These are phyloP conservation scores for Xenopus petersii DNA, from an alignment of 2,797 vertebrate species.

Conservation along the genomic window DNA sequence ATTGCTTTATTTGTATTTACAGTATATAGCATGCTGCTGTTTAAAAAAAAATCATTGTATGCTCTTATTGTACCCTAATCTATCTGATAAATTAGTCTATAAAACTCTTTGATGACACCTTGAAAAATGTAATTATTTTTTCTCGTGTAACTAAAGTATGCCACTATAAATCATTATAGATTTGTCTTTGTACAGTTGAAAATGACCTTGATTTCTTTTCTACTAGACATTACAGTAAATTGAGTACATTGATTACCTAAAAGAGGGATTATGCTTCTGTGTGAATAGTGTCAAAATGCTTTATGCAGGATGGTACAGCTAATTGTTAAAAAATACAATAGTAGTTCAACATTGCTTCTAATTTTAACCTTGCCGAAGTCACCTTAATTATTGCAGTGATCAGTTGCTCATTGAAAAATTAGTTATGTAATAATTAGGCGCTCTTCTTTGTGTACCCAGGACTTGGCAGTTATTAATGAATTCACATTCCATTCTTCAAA, in stretches of 20 bases:
- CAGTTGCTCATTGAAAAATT: not conserved
- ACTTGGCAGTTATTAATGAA: conserved; percentile 1
- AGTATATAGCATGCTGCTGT: no score
- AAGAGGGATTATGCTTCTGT: conserved; percentile 10
- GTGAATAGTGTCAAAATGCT: conserved; percentile 14
- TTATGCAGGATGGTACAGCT: not conserved
- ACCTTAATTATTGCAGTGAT: conserved; percentile 6
- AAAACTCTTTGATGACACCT: not conserved
- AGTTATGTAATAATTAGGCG: not conserved
- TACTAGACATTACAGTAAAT: conserved; percentile 9
- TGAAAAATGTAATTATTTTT: not conserved
- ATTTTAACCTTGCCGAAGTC: conserved; percentile 12
- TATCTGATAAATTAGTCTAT: not conserved
- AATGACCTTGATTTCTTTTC: conserved; percentile 22
- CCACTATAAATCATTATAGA: conserved; percentile 10
- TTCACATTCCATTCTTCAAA: not conserved
- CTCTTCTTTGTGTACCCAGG: not conserved
- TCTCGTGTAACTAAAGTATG: not conserved
- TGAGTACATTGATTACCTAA: conserved; percentile 20
- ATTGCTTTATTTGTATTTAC: no score
- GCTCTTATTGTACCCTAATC: not conserved
- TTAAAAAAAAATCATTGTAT: not conserved
- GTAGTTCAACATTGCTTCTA: not conserved
- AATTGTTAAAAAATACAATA: conserved; percentile 5
- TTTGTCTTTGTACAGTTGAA: conserved; percentile 11